Base-by-base conservation (phyloP, 2,113 vertebrate species). In the Neodontobutis hainanensis region DNA sequence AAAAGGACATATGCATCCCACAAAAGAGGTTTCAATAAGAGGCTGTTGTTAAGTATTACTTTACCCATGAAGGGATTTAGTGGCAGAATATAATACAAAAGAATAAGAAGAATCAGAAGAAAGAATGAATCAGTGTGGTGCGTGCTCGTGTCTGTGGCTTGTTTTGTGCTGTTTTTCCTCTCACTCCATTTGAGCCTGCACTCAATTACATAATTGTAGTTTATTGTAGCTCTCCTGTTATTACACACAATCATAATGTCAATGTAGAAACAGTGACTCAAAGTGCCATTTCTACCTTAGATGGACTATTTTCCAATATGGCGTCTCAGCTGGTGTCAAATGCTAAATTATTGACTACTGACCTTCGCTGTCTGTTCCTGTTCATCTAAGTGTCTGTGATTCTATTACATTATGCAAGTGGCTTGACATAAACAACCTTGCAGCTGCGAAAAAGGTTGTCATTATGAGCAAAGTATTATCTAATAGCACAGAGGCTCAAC, bases 401-500 rank as follows among this genome's bases (percentile, higher is more conserved):
- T 61, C 70, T 69, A 50, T 11, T n/a, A 11, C n/a, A 43, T 80
- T 81, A 75, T 7, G 11, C 48, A 78, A 75, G 52, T 34, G 42
- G 69, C 34, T 71, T 15, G 49, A 51, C 66, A 56, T 19, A 42
- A 52, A 58, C 52, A 63, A 6, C 36, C 34, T 16, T 4, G 51
- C 73, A 32, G 16, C 35, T 35, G 65, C 14, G 12, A 19, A 19
- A 8, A 36, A 6, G 38, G 19, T 55, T 2, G 8, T 73, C 62
- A 68, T 85, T 59, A 77, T 59, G 69, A 60, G 40, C 72, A 74
- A 65, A 43, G 56, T 78, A 77, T 85, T 81, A 87, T 83, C 73
- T 87, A 80, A 83, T 82, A 58, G 61, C 51, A 64, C 43, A 55
- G 43, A 36, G 65, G 85, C 87, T 88, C 45, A 85, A 56, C 60